Evolutionary conservation across 2,113 vertebrate species (phyloP).

Genomic region (Mustela nigripes): DNA sequence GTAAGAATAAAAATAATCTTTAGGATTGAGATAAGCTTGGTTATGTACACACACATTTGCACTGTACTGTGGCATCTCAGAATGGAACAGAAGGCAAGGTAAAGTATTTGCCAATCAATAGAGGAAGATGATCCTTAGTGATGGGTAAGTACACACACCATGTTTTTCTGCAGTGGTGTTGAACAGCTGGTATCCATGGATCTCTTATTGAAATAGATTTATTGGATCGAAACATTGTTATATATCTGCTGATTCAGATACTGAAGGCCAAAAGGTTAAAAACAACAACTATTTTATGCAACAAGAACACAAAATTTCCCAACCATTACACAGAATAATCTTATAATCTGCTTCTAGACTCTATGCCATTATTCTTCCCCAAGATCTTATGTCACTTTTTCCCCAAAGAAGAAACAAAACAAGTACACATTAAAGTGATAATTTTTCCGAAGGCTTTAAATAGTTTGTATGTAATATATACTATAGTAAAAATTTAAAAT

Average conservation of each 20-base stretch:
- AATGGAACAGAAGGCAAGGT: neutral
- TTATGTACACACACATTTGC: neutral
- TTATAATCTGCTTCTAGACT: neutral
- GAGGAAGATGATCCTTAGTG: neutral
- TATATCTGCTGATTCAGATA: neutral
- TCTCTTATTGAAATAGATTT: neutral
- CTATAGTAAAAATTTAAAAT: neutral
- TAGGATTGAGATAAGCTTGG: neutral
- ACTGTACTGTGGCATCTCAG: neutral
- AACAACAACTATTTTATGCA: neutral
- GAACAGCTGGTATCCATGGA: neutral
- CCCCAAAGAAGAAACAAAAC: neutral
- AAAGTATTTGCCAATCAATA: neutral
- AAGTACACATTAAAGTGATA: neutral
- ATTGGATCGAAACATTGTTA: neutral
- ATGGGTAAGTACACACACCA: neutral
- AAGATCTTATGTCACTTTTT: accelerated
- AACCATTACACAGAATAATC: neutral
- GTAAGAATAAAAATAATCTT: neutral
- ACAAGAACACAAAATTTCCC: neutral
- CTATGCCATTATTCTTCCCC: accelerated
- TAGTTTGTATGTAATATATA: slow-evolving; percentile 43
- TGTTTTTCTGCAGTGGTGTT: neutral
- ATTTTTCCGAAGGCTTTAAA: slow-evolving; percentile 34
- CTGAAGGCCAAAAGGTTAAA: neutral